Percentiles rank a stretch among this genome's conserved stretches.
Evolutionary conservation across 2,888 invertebrate genomes (phyloP).

Genomic region (Mongoloraphidia duomilia): DNA sequence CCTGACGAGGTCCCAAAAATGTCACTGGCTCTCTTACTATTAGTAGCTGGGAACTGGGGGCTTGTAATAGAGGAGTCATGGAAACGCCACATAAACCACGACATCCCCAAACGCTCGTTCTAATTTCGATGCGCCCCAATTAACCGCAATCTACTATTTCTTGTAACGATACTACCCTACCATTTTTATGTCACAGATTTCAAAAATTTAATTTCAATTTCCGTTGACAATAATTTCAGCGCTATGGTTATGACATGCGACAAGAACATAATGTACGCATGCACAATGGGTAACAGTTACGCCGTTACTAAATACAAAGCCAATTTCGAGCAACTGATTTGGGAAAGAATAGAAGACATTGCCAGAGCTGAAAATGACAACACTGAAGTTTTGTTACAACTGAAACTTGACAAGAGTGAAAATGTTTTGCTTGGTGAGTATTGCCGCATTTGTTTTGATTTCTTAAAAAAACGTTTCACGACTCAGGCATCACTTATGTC

Average conservation of each 20-base stretch:
- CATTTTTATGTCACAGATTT: too few relatives aligned
- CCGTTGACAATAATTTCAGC: constrained; percentile 23
- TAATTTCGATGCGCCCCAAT: too few relatives aligned
- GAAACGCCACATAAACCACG: too few relatives aligned
- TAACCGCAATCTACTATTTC: too few relatives aligned
- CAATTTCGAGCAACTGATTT: constrained; percentile 34
- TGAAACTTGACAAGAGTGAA: constrained; percentile 72
- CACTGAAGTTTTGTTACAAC: constrained; percentile 61
- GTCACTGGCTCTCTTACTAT: too few relatives aligned
- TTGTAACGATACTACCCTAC: too few relatives aligned
- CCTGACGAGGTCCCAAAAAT: too few relatives aligned
- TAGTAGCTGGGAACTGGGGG: too few relatives aligned
- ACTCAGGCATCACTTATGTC: neutral
- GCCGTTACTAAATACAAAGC: constrained; percentile 32
- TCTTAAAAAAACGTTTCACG: neutral
- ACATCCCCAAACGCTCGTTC: too few relatives aligned
- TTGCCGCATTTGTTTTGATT: too few relatives aligned
- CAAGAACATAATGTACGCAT: constrained; percentile 52
- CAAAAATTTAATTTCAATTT: too few relatives aligned
- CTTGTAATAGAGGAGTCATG: too few relatives aligned
- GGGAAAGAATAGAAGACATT: constrained; percentile 47
- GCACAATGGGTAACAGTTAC: constrained; percentile 48
- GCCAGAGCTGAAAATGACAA: constrained; percentile 54
- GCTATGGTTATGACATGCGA: constrained; percentile 55
- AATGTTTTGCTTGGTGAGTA: constrained; percentile 56